Percentiles rank a stretch among this genome's conserved stretches.
Evolutionary conservation across 1,140 invertebrate species (phyloP).

Genomic region (Bombus soroeensis): DNA sequence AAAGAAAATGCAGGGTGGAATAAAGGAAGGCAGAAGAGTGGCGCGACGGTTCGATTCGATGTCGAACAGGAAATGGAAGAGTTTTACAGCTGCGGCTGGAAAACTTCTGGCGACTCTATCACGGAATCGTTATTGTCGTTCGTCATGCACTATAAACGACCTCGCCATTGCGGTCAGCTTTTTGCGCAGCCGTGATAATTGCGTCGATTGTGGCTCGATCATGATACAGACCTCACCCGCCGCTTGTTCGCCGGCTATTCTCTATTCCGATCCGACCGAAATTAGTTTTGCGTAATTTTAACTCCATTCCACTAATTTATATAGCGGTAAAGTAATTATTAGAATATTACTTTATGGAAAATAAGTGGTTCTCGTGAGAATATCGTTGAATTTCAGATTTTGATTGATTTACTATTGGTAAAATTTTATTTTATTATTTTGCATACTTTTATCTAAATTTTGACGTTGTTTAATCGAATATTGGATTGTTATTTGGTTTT

Average conservation of each 20-base stretch:
- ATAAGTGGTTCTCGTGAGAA: background rate
- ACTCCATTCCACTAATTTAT: background rate
- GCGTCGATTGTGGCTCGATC: background rate
- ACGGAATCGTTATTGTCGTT: conserved; percentile 15
- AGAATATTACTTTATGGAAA: background rate
- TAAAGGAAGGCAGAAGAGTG: background rate
- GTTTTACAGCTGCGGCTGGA: background rate
- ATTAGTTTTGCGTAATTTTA: background rate
- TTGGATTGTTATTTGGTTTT: background rate
- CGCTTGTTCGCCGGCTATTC: background rate
- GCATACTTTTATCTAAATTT: too few relatives aligned
- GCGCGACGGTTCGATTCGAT: background rate
- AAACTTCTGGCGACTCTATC: conserved; percentile 18
- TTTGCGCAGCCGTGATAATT: conserved; percentile 41
- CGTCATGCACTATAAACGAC: conserved; percentile 14
- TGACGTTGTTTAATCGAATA: background rate
- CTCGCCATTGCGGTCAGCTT: conserved; percentile 12
- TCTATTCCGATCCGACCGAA: background rate
- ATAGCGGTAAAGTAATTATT: background rate
- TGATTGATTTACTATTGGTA: background rate
- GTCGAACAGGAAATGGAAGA: conserved; percentile 3
- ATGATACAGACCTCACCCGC: background rate
- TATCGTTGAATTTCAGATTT: background rate
- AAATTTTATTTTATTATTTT: background rate
- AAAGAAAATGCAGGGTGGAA: background rate